A percentile compares a stretch with the other conserved stretches of the same genome.
These are phyloP conservation scores for Platyscapa corneri DNA, from an alignment of 1,140 invertebrate species.

Conservation along the genomic window DNA sequence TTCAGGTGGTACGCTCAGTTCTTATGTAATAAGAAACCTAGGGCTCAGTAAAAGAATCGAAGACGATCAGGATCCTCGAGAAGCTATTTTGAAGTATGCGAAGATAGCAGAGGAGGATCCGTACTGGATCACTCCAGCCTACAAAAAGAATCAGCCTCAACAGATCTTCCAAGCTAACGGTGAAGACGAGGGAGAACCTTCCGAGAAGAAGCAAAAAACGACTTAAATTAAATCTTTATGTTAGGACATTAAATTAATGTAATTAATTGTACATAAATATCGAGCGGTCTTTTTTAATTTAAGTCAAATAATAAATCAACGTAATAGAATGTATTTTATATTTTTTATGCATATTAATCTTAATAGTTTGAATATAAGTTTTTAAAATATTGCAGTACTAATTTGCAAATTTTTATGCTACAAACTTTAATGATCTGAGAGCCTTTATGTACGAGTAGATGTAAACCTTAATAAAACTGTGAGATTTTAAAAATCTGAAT, in stretches of 20 bases:
- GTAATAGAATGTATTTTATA: too few species aligned
- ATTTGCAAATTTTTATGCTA: too few species aligned
- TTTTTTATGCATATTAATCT: too few species aligned
- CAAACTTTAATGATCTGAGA: too few species aligned
- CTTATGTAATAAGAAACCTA: constrained; percentile 96
- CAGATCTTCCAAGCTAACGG: constrained; percentile 83
- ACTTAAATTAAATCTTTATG: constrained; percentile 42
- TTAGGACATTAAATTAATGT: not conserved
- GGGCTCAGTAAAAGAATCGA: constrained; percentile 94
- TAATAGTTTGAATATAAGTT: too few species aligned
- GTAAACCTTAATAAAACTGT: too few species aligned
- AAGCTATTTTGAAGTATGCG: constrained; percentile 97
- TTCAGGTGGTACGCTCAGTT: constrained; percentile 96
- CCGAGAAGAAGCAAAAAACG: constrained; percentile 74
- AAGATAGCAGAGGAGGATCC: constrained; percentile 98
- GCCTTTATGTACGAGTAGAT: too few species aligned
- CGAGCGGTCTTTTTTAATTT: too few species aligned
- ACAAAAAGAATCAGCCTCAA: constrained; percentile 88
- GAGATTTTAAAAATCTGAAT: too few species aligned
- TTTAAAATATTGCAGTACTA: too few species aligned
- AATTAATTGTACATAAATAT: not conserved
- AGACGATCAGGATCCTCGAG: constrained; percentile 96
- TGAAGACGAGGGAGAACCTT: constrained; percentile 73
- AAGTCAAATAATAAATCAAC: too few species aligned
- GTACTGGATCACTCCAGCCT: constrained; percentile 95